Evolutionary conservation across 2,888 invertebrate genomes (phyloP), one percentile per base, ranked within the genome.

Genomic region (Ischnus inquisitorius): DNA sequence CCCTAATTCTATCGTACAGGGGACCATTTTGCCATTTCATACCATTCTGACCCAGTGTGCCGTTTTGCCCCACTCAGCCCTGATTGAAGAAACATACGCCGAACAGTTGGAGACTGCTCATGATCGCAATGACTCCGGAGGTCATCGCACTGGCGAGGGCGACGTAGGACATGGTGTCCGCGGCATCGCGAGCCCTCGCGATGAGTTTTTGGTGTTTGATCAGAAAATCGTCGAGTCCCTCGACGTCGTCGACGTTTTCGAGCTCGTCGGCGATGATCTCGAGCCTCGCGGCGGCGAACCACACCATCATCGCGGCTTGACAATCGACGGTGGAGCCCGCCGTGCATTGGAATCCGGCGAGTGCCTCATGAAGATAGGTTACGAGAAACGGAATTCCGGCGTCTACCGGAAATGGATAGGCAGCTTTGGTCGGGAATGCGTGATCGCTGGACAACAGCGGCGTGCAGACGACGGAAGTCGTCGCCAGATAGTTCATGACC

Each of bases 261-360:
- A 72, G 28, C 16, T 83, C 54, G 34, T 19, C 2, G 1, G 60
- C 6, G 1, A 89, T 34, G 3, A 88, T 51, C 57, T 88, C 85
- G 54, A 89, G 86, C 78, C 87, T 89, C 85, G 12, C 85, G n/a
- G n/a, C 79, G 0, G 81, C 67, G 67, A 85, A 90, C 90, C n/a
- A n/a, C n/a, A n/a, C n/a, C 39, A 39, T 39, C 4, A 39, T 39
- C 39, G 87, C 88, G 8, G 87, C 69, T 22, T 86, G 87, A 78
- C 87, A 85, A 71, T 89, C 89, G 1, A 86, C 51, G 2, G 85
- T 80, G 8, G 88, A 79, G 12, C 82, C 85, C 6, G 88, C 81
- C 19, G 81, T 57, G 39, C 60, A 76, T 16, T 80, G 74, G n/a
- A n/a, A n/a, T n/a, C n/a, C n/a, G n/a, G 8, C 76, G 8, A 86